These are phyloP conservation scores for Sminthopsis crassicaudata DNA, from an alignment of 2,113 vertebrate genomes.

Conservation along the genomic window DNA sequence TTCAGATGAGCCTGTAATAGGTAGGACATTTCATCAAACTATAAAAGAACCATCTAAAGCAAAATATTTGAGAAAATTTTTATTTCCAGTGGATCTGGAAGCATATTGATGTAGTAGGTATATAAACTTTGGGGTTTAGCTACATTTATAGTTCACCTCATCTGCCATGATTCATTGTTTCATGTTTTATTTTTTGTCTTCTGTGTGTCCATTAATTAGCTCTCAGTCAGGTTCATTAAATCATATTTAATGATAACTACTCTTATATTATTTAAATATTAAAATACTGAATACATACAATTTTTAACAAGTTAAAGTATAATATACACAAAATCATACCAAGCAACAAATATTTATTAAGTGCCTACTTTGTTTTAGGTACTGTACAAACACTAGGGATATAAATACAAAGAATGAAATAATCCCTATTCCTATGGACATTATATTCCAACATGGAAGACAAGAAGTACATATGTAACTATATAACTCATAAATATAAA, in stretches of 20 bases:
- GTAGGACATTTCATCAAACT: background rate
- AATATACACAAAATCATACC: background rate
- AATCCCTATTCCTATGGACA: background rate
- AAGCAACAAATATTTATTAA: background rate
- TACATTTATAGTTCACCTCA: background rate
- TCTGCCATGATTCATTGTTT: background rate
- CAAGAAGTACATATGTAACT: background rate
- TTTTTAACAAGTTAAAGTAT: background rate
- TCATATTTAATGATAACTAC: background rate
- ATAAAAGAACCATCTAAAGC: background rate
- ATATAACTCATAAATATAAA: background rate
- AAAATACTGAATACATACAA: background rate
- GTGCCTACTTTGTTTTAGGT: background rate
- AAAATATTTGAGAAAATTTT: background rate
- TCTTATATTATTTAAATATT: background rate
- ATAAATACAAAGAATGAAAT: background rate
- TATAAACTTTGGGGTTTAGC: background rate
- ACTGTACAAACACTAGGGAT: background rate
- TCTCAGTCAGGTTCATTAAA: background rate
- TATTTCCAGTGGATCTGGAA: background rate
- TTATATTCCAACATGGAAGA: background rate
- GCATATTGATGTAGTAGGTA: background rate
- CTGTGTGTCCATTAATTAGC: background rate
- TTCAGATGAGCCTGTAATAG: background rate
- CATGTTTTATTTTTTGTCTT: background rate